phyloP scores from a whole-genome alignment of 2,113 vertebrate genomes.

The Dasyornis broadbenti region DNA sequence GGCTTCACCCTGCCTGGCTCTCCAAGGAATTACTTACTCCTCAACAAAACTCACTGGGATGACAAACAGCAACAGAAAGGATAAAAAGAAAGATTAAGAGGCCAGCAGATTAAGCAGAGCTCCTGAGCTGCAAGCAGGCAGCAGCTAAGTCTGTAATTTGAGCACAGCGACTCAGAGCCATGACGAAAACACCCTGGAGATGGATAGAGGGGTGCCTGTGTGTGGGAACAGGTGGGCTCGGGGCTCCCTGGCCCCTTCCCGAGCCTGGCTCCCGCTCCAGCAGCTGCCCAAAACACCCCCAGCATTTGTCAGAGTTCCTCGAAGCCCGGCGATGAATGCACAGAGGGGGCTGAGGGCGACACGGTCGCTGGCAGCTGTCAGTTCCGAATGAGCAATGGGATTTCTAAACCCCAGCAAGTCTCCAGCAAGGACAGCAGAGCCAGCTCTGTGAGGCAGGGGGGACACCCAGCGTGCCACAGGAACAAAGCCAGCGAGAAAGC shows the following conservation, averaged over 20 bases:
- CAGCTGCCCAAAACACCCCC: conserved; percentile 27
- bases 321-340: background rate
- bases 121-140: conserved; percentile 1
- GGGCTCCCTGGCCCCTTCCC: background rate
- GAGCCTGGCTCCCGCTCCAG: background rate
- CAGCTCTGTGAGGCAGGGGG: background rate
- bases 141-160: background rate
- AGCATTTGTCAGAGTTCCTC: conserved; percentile 3
- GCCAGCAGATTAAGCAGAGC: conserved; percentile 29
- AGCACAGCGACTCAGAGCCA: background rate
- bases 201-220: conserved; percentile 12
- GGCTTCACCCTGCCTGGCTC: background rate
- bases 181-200: background rate
- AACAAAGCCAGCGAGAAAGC: background rate
- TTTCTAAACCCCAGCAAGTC: background rate
- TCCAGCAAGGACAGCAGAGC: background rate
- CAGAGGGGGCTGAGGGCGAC: background rate
- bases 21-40: background rate
- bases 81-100: conserved; percentile 47
- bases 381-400: background rate
- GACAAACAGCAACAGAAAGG: conserved; percentile 13
- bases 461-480: background rate
- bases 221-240: background rate
- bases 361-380: background rate
- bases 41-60: background rate